Evolutionary conservation across 2,888 invertebrate species (phyloP).

Genomic region (Metallyticus violacea): DNA sequence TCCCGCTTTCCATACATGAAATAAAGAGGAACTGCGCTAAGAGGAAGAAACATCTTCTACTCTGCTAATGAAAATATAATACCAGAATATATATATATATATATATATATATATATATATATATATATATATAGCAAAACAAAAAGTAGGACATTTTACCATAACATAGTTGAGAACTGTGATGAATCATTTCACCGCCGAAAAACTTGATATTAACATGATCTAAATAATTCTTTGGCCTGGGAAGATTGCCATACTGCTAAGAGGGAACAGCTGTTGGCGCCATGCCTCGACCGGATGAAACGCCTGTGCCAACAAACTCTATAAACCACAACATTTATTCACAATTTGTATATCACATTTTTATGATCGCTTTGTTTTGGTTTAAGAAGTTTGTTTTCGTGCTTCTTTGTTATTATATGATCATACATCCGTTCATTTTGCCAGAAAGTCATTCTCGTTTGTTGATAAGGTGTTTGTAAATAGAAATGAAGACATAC

Average conservation of each 20-base stretch:
- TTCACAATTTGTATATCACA: not conserved
- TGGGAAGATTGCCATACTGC: slow-evolving; percentile 1
- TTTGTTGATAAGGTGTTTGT: too few relatives aligned
- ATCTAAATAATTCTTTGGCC: not conserved
- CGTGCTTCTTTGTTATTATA: not conserved
- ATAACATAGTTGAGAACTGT: not conserved
- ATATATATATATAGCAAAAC: not conserved
- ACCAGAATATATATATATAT: not conserved
- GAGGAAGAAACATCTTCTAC: not conserved
- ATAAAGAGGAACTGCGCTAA: not conserved
- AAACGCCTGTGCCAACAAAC: not conserved
- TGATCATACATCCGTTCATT: not conserved
- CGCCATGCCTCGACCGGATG: not conserved
- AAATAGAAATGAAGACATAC: too few relatives aligned
- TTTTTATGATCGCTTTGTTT: not conserved
- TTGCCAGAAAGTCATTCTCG: too few relatives aligned
- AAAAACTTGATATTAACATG: not conserved
- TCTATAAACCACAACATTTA: not conserved
- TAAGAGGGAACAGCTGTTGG: slow-evolving; percentile 3
- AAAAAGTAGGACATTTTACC: not conserved
- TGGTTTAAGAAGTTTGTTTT: not conserved
- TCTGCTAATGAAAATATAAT: not conserved
- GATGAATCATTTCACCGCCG: not conserved
- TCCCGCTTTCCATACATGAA: not conserved
- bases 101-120: not conserved